A percentile compares a stretch with the other conserved stretches of the same genome.
These are phyloP conservation scores for Drosophila formosana DNA, from an alignment of 2,888 invertebrate species.

Conservation along the genomic window DNA sequence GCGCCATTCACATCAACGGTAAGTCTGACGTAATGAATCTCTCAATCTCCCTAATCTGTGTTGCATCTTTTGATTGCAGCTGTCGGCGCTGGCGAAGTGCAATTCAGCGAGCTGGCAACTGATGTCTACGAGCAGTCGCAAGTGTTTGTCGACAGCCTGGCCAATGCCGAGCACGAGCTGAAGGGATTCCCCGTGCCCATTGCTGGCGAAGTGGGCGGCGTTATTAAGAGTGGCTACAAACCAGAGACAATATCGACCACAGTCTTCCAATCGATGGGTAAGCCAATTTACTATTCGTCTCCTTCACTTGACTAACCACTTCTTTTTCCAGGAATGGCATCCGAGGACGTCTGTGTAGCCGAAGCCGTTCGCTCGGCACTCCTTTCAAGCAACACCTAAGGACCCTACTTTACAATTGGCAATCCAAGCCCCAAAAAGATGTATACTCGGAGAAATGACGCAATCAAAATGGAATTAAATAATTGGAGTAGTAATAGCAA, in stretches of 20 bases:
- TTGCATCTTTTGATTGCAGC: conserved; percentile 84
- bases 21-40: conserved; percentile 5
- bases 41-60: neutral
- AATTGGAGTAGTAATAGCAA: too few species aligned
- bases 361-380: conserved; percentile 85
- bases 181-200: conserved; percentile 86
- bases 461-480: too few species aligned
- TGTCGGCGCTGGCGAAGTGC: conserved; percentile 86
- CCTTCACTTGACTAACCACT: neutral
- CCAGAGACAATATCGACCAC: conserved; percentile 83
- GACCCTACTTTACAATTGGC: too few species aligned
- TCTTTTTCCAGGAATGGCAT: conserved; percentile 86
- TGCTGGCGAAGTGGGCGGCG: conserved; percentile 87
- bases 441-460: too few species aligned
- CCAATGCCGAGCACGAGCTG: conserved; percentile 86
- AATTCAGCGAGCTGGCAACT: conserved; percentile 86
- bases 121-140: conserved; percentile 86
- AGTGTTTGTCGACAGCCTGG: conserved; percentile 87
- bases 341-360: conserved; percentile 88
- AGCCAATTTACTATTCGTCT: conserved; percentile 5
- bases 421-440: too few species aligned
- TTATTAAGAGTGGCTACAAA: conserved; percentile 84
- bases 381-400: neutral
- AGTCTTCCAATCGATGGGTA: conserved; percentile 89
- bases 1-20: conserved; percentile 88